A percentile compares a stretch with the other conserved stretches of the same genome.
These are phyloP conservation scores for Goniozus legneri DNA, from an alignment of 1,140 invertebrate species.

Conservation along the genomic window DNA sequence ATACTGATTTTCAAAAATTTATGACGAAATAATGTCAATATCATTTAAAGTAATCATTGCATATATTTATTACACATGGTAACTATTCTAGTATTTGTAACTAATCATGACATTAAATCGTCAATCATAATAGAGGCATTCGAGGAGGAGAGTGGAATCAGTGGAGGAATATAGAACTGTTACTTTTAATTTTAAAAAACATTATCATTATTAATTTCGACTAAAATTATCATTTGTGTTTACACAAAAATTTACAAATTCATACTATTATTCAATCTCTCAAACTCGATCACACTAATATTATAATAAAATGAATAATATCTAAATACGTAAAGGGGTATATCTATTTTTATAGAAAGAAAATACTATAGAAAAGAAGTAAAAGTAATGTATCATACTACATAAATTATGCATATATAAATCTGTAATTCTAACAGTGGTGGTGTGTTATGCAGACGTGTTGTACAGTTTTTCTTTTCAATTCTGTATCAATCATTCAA, in stretches of 20 bases:
- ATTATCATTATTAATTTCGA: too few relatives aligned
- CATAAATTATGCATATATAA: too few relatives aligned
- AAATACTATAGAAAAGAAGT: constrained; percentile 39
- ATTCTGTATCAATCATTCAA: too few relatives aligned
- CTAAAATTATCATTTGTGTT: too few relatives aligned
- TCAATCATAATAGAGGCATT: constrained; percentile 13
- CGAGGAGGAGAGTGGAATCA: constrained; percentile 23
- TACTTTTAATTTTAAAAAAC: too few relatives aligned
- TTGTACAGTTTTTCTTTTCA: too few relatives aligned
- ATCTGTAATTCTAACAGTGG: background rate
- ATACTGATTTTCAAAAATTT: constrained; percentile 21
- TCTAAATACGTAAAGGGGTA: background rate
- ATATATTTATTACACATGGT: too few relatives aligned
- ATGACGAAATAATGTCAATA: constrained; percentile 25
- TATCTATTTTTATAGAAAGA: constrained; percentile 34
- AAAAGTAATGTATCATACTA: background rate
- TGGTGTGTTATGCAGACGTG: background rate
- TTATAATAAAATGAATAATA: constrained; percentile 4
- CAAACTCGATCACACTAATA: too few relatives aligned
- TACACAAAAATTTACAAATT: too few relatives aligned
- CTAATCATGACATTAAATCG: constrained; percentile 17
- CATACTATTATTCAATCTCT: too few relatives aligned
- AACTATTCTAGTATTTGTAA: too few relatives aligned
- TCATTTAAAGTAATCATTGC: too few relatives aligned
- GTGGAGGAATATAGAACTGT: constrained; percentile 28